Conservation (phyloP, 2,797 vertebrate genomes). For the Pteropus rufus region DNA sequence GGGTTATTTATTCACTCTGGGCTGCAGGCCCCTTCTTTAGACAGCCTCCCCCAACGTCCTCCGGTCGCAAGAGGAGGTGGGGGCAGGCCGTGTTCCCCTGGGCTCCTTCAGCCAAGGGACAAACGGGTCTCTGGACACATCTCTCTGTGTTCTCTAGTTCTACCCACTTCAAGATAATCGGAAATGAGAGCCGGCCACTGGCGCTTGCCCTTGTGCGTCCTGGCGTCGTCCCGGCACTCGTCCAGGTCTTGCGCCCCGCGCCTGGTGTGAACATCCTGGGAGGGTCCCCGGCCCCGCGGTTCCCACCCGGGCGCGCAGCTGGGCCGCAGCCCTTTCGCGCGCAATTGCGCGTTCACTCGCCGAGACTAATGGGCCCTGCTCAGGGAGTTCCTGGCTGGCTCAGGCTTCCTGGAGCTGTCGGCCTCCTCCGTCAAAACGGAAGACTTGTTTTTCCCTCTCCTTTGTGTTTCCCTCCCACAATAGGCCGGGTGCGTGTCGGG, state of each 20-base stretch:
- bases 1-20: not conserved
- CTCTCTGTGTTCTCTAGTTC: not conserved
- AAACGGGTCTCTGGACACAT: not conserved
- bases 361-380: not conserved
- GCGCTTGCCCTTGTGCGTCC: not conserved
- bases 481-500: slow-evolving; percentile 60
- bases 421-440: slow-evolving; percentile 52
- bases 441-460: slow-evolving; percentile 14
- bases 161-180: no score
- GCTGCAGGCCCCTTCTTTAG: not conserved
- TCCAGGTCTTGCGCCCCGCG: not conserved
- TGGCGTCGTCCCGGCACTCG: not conserved
- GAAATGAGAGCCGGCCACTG: not conserved
- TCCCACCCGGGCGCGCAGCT: not conserved
- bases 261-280: not conserved
- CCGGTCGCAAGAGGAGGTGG: not conserved
- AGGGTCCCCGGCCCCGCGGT: not conserved
- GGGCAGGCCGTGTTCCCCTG: not conserved
- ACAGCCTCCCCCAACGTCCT: no score
- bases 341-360: not conserved
- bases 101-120: not conserved
- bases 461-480: slow-evolving; percentile 68
- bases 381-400: not conserved
- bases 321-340: not conserved
- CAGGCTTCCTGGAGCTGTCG: not conserved